These are phyloP conservation scores for Caenorhabditis sp. DNA, from an alignment of 2,888 invertebrate species.

Conservation along the genomic window DNA sequence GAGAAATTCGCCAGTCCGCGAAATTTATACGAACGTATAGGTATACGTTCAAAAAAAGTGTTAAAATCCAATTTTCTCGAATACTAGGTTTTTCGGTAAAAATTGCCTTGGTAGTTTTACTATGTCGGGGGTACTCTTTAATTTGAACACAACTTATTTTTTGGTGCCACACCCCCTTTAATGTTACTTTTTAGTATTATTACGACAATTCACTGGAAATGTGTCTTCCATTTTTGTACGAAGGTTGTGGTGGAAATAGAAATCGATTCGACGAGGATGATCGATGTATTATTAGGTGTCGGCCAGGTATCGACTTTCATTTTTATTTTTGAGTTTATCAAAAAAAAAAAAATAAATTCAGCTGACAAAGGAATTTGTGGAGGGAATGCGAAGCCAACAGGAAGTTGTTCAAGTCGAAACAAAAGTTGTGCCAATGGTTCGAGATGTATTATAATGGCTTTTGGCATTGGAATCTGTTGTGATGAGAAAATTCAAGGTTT, in stretches of 20 bases:
- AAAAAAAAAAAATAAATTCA: background rate
- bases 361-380: slow-evolving; percentile 44
- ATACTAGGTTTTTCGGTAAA: too few species aligned
- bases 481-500: slow-evolving; percentile 6
- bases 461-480: slow-evolving; percentile 26
- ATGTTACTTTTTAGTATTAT: slow-evolving; percentile 22
- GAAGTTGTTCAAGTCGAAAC: slow-evolving; percentile 25
- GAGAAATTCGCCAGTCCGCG: too few species aligned
- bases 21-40: too few species aligned
- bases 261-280: slow-evolving; percentile 29
- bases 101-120: too few species aligned
- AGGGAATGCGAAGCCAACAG: slow-evolving; percentile 21
- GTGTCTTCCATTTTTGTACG: slow-evolving; percentile 37
- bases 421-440: slow-evolving; percentile 30
- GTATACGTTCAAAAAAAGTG: too few species aligned
- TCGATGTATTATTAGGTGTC: slow-evolving; percentile 25
- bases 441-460: slow-evolving; percentile 33
- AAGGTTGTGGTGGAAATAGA: slow-evolving; percentile 32
- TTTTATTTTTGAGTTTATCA: background rate
- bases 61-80: too few species aligned
- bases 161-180: too few species aligned
- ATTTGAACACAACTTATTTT: too few species aligned
- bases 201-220: slow-evolving; percentile 33
- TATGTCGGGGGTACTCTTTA: too few species aligned
- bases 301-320: slow-evolving; percentile 18